Conservation (phyloP, 92 coral and sea anemone species). For the Palythoa grandis region DNA sequence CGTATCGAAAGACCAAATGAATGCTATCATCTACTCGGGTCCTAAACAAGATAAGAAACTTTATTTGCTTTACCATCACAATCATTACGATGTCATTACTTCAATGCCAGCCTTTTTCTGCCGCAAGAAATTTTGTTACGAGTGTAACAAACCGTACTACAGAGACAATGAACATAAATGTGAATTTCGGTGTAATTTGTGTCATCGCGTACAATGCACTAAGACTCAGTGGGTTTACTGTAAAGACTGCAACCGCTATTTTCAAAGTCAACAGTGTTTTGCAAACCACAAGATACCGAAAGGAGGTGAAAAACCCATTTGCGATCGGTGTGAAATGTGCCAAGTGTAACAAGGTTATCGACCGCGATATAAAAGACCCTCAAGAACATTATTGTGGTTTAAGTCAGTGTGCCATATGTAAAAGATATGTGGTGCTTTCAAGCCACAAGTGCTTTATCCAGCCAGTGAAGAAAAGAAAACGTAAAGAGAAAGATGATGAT, state of each 20-base stretch:
- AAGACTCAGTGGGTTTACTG: constrained; percentile 36
- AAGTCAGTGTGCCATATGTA: constrained; percentile 32
- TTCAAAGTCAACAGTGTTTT: constrained; percentile 47
- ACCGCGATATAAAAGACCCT: constrained; percentile 21
- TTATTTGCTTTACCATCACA: constrained; percentile 45
- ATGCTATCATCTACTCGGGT: constrained; percentile 62
- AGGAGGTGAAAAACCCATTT: constrained; percentile 23
- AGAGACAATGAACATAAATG: constrained; percentile 42
- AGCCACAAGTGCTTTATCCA: constrained; percentile 38
- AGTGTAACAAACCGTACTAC: constrained; percentile 63
- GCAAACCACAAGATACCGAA: constrained; percentile 21
- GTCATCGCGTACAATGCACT: constrained; percentile 25
- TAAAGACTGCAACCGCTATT: constrained; percentile 45
- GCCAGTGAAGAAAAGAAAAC: constrained; percentile 24
- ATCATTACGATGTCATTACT: constrained; percentile 67
- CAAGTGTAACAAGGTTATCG: constrained; percentile 31
- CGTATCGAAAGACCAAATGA: constrained; percentile 51
- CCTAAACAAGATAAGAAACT: constrained; percentile 55
- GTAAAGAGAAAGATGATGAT: constrained; percentile 13
- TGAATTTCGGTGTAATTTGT: constrained; percentile 35
- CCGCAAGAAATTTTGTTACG: constrained; percentile 47
- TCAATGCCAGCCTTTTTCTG: constrained; percentile 51
- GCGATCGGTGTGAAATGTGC: constrained; percentile 34
- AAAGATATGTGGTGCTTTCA: constrained; percentile 26
- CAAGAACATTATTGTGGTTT: constrained; percentile 45